phyloP scores from a whole-genome alignment of 2,888 invertebrate genomes.

The Leptura quadrifasciata region DNA sequence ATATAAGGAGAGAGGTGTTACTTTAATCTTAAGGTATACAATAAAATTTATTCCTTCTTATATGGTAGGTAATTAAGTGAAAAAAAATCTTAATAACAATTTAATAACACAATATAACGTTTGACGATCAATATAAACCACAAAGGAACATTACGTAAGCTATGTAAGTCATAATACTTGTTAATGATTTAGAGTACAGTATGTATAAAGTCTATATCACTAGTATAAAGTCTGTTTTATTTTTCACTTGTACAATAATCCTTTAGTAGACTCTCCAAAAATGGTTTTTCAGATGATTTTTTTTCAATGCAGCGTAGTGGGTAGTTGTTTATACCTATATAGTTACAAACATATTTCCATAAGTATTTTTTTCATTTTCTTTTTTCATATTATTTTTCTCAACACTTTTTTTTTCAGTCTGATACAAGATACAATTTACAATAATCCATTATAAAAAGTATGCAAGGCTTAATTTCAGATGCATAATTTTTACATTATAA shows the following conservation, averaged over 20 bases:
- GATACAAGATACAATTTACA: slow-evolving; percentile 39
- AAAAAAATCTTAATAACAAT: slow-evolving; percentile 44
- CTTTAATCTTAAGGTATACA: slow-evolving; percentile 52
- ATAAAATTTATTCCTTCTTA: slow-evolving; percentile 46
- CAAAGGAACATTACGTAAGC: slow-evolving; percentile 33
- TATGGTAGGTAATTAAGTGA: slow-evolving; percentile 40
- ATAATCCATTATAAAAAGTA: slow-evolving; percentile 43
- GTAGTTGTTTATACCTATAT: slow-evolving; percentile 65
- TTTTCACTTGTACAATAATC: slow-evolving; percentile 39
- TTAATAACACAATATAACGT: slow-evolving; percentile 38
- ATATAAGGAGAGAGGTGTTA: slow-evolving; percentile 41
- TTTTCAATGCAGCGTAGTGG: slow-evolving; percentile 52
- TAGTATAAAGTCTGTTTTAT: slow-evolving; percentile 35
- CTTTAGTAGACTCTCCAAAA: slow-evolving; percentile 34
- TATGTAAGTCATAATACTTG: slow-evolving; percentile 37
- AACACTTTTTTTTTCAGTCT: slow-evolving; percentile 32
- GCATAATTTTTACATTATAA: slow-evolving; percentile 47
- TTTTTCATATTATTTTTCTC: slow-evolving; percentile 44
- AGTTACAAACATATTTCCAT: slow-evolving; percentile 64
- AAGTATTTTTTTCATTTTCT: slow-evolving; percentile 57
- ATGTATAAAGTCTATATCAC: slow-evolving; percentile 42
- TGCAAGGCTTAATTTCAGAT: slow-evolving; percentile 18
- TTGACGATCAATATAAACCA: slow-evolving; percentile 39
- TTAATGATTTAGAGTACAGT: slow-evolving; percentile 38
- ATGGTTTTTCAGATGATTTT: slow-evolving; percentile 44